phyloP scores from a whole-genome alignment of 2,113 vertebrate species.

The Baryphthengus martii region DNA sequence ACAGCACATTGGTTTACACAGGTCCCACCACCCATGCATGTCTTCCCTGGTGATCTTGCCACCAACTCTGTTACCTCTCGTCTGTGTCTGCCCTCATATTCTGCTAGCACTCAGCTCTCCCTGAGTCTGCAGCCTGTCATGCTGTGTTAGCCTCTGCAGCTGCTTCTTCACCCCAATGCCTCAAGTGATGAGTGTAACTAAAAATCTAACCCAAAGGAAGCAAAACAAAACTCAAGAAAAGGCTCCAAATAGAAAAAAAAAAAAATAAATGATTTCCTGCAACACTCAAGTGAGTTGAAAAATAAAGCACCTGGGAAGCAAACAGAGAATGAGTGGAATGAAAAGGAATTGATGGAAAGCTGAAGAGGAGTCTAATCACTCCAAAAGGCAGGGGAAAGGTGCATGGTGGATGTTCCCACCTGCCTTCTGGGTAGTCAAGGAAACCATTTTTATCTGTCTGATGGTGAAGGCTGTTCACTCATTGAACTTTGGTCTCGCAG shows the following conservation, averaged over 20 bases:
- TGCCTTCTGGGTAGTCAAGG: conserved; percentile 6
- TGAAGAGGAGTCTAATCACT: conserved; percentile 36
- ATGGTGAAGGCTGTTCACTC: not conserved
- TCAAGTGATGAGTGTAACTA: not conserved
- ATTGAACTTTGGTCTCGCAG: not conserved
- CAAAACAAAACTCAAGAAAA: not conserved
- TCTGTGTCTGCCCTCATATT: not conserved
- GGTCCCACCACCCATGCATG: rapidly evolving
- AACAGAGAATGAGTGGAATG: not conserved
- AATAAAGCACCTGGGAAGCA: conserved; percentile 46
- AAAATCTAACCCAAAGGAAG: not conserved
- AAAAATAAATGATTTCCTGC: conserved; percentile 14
- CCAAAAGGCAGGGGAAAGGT: not conserved
- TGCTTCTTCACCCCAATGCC: not conserved
- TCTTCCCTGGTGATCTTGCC: not conserved
- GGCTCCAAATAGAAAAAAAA: not conserved
- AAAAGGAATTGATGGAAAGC: conserved; percentile 41
- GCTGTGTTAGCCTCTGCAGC: not conserved
- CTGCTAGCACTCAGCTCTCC: not conserved
- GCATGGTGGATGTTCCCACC: not conserved
- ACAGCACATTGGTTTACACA: not conserved
- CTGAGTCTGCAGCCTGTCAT: not conserved
- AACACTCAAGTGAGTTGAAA: not conserved
- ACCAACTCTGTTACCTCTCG: not conserved
- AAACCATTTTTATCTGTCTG: conserved; percentile 11